Evolutionary conservation across 2,113 vertebrate genomes (phyloP), one percentile per base, ranked within the genome.

Genomic region (Pterocles burchelli): DNA sequence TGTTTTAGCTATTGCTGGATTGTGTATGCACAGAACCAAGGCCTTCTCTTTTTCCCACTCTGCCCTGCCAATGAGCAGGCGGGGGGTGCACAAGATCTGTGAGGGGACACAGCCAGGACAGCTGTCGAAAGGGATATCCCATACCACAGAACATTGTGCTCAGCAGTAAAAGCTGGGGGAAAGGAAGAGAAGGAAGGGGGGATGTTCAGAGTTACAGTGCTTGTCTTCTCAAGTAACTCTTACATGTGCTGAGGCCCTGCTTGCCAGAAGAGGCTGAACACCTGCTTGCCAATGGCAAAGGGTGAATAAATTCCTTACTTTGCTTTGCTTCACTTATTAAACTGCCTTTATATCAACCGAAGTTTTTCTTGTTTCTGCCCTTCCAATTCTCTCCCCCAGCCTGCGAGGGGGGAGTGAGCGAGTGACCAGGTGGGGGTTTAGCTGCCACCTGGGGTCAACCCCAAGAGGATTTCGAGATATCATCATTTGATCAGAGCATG

Each of bases 131-230:
- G 70, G 38, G 25, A 36, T 5, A 75, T 43, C 17, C 36, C 25
- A 63, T 19, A 24, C 11, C 1, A 0, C 7, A 6, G 6, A 28
- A 59, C n/a, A 61, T 2, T 8, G 6, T 43, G 36, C 51, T 67
- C n/a, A 54, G 57, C 6, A 13, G 43, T 22, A 70, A 77, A 58
- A 49, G 17, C 21, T n/a, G 5, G 11, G 38, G 28, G 16, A 54
- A 66, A 67, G 41, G 59, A 73, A 3, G 10, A 73, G 10, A 22
- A 66, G 0, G 20, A 84, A 26, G 10, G 21, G 17, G 4, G 8
- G 17, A 62, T 6, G 4, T 43, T 79, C 52, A 48, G 52, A 41
- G 10, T 65, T 46, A 63, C 0, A 3, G 52, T 17, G 18, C 57
- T 84, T 51, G 10, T 28, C 18, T 95, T 70, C 15, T 21, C 28